These are phyloP conservation scores for Drosophila ambigua DNA, from an alignment of 1,140 invertebrate species.

Conservation along the genomic window DNA sequence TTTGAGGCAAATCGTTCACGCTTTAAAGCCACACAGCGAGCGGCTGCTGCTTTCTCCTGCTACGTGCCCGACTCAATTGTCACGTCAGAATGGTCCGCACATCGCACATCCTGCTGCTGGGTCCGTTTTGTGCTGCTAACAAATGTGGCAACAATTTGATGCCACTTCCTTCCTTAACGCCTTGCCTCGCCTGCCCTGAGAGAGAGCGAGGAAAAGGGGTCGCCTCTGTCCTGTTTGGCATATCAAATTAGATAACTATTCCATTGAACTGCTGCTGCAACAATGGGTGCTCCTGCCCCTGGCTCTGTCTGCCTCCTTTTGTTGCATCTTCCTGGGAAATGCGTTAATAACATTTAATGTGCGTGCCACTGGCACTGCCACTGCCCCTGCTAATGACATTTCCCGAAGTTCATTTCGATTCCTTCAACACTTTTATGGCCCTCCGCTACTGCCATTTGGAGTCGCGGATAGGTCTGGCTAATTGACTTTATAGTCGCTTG, in stretches of 20 bases:
- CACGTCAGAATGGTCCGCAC: constrained; percentile 64
- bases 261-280: constrained; percentile 58
- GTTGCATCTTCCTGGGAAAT: constrained; percentile 10
- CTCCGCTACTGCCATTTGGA: not conserved
- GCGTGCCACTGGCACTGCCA: constrained; percentile 10
- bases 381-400: constrained; percentile 48
- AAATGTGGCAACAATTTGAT: constrained; percentile 46
- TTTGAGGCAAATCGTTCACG: constrained; percentile 30
- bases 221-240: constrained; percentile 14
- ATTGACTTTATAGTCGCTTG: constrained; percentile 71
- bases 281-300: not conserved
- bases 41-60: constrained; percentile 8
- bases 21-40: constrained; percentile 39
- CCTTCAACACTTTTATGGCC: constrained; percentile 66
- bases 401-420: constrained; percentile 71
- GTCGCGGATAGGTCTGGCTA: constrained; percentile 44
- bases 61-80: constrained; percentile 69
- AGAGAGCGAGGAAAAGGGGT: no score
- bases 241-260: constrained; percentile 77
- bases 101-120: constrained; percentile 1
- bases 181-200: no score
- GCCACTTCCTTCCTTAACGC: not conserved
- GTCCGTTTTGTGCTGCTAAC: constrained; percentile 18
- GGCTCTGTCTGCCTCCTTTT: no score
- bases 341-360: constrained; percentile 82